Percentiles rank a stretch among this genome's conserved stretches.
Conservation (phyloP, 2,113 vertebrate species). For the cattle (Bos taurus) region ARS-UCD2.0 NC_037332.1:48896001-48896500, state of each 20-base stretch:
- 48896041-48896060: neutral
- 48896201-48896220: neutral
- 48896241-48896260: neutral
- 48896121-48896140: neutral
- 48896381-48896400: too few relatives aligned
- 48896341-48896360: too few relatives aligned
- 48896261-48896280: neutral
- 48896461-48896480: too few relatives aligned
- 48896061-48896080: neutral
- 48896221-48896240: neutral
- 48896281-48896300: neutral
- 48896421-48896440: too few relatives aligned
- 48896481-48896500: too few relatives aligned
- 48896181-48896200: neutral
- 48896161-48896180: neutral
- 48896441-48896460: too few relatives aligned
- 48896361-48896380: accelerated
- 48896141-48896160: neutral
- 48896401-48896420: too few relatives aligned
- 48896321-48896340: neutral
- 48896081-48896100: neutral
- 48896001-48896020: neutral
- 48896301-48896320: accelerated
- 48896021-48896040: neutral
- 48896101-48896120: neutral